Evolutionary conservation across 2,888 invertebrate genomes (phyloP).

Genomic region (Agrotis clavis): DNA sequence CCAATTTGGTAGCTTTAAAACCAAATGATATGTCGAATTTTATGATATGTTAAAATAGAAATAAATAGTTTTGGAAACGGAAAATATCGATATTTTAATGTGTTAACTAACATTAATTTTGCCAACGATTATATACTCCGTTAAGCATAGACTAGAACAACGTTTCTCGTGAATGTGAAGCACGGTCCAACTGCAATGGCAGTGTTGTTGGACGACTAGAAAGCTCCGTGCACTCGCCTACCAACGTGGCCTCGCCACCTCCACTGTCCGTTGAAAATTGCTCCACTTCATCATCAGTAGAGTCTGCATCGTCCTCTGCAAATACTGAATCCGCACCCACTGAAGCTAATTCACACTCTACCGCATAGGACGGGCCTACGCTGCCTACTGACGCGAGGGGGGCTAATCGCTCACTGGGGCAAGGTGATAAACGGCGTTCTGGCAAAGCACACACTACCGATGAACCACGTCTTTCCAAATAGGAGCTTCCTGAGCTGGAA

Average conservation of each 20-base stretch:
- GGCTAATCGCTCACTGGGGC: slow-evolving; percentile 92
- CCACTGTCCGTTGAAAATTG: slow-evolving; percentile 96
- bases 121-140: slow-evolving; percentile 66
- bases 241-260: slow-evolving; percentile 85
- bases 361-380: slow-evolving; percentile 93
- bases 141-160: slow-evolving; percentile 92
- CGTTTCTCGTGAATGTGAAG: slow-evolving; percentile 95
- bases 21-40: slow-evolving; percentile 84
- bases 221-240: slow-evolving; percentile 84
- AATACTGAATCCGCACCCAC: slow-evolving; percentile 96
- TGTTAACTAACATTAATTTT: slow-evolving; percentile 80
- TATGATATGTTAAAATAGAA: slow-evolving; percentile 82
- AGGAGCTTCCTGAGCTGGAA: slow-evolving; percentile 96
- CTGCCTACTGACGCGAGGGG: slow-evolving; percentile 96
- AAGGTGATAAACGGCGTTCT: slow-evolving; percentile 96
- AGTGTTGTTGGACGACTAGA: slow-evolving; percentile 82
- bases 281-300: slow-evolving; percentile 96
- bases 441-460: slow-evolving; percentile 94
- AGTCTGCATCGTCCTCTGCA: slow-evolving; percentile 93
- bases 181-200: slow-evolving; percentile 82
- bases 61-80: slow-evolving; percentile 58
- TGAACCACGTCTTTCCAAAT: slow-evolving; percentile 95
- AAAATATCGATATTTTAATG: slow-evolving; percentile 85
- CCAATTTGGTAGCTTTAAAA: slow-evolving; percentile 66
- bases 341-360: slow-evolving; percentile 94